A percentile compares a stretch with the other conserved stretches of the same genome.
Conservation (phyloP, 2,888 invertebrate species). For the Anaspis maculata region DNA sequence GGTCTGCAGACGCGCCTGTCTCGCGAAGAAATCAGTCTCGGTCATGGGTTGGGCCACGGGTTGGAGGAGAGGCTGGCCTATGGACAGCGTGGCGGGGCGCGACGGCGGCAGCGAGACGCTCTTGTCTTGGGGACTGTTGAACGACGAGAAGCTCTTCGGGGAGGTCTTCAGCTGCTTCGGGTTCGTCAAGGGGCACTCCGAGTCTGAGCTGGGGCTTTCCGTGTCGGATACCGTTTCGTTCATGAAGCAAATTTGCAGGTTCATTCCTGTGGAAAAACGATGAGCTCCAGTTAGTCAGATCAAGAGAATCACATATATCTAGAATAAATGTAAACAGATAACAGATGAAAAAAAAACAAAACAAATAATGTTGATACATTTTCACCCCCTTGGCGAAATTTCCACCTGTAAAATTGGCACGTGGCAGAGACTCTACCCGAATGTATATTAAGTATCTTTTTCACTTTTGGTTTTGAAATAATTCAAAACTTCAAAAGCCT, state of each 20-base stretch:
- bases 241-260: slow-evolving; percentile 93
- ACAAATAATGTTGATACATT: too few species aligned
- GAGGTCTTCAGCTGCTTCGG: slow-evolving; percentile 33
- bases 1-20: slow-evolving; percentile 74
- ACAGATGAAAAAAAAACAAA: too few species aligned
- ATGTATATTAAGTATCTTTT: too few species aligned
- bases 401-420: too few species aligned
- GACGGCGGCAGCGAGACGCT: slow-evolving; percentile 18
- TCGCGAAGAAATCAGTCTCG: slow-evolving; percentile 72
- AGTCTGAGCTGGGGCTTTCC: slow-evolving; percentile 69
- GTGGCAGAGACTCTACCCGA: too few species aligned
- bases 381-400: too few species aligned
- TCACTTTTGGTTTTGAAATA: too few species aligned
- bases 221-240: slow-evolving; percentile 83
- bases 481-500: too few species aligned
- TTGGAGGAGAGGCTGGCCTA: slow-evolving; percentile 45
- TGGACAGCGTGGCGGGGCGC: slow-evolving; percentile 35
- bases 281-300: slow-evolving; percentile 1
- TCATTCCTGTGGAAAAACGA: slow-evolving; percentile 59
- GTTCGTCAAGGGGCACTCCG: slow-evolving; percentile 48
- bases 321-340: too few species aligned
- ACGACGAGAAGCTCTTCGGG: slow-evolving; percentile 21
- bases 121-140: slow-evolving; percentile 9
- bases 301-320: too few species aligned
- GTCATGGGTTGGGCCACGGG: slow-evolving; percentile 43